phyloP scores from a whole-genome alignment of 2,888 invertebrate species.

The Lathronympha strigana region DNA sequence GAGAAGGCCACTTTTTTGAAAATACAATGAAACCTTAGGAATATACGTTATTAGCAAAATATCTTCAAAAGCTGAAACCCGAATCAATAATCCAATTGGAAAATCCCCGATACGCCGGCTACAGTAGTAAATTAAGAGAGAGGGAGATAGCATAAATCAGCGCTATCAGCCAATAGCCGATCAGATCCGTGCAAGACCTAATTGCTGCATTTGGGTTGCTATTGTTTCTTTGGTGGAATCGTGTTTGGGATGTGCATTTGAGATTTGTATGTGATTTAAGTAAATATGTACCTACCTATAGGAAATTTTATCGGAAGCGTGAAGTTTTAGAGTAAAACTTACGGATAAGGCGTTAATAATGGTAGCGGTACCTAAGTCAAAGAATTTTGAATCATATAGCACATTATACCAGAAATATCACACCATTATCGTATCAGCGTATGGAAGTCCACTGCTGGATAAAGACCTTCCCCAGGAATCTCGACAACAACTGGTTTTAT shows the following conservation, averaged over 20 bases:
- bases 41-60: background rate
- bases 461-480: too few relatives aligned
- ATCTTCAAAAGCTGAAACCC: conserved; percentile 11
- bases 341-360: too few relatives aligned
- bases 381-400: too few relatives aligned
- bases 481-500: too few relatives aligned
- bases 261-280: background rate
- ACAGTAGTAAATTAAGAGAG: conserved; percentile 54
- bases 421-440: too few relatives aligned
- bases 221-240: conserved; percentile 20
- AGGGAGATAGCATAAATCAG: conserved; percentile 54
- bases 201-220: conserved; percentile 40
- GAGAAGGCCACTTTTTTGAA: too few relatives aligned
- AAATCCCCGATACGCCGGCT: conserved; percentile 33
- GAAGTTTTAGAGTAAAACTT: too few relatives aligned
- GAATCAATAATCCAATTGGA: conserved; percentile 41
- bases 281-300: too few relatives aligned
- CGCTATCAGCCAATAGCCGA: conserved; percentile 51
- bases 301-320: too few relatives aligned
- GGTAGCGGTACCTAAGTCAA: too few relatives aligned
- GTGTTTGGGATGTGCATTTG: background rate
- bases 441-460: too few relatives aligned
- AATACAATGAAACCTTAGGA: background rate
- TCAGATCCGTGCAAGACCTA: conserved; percentile 46
- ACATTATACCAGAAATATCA: too few relatives aligned